Base-by-base conservation (phyloP, 2,113 vertebrate genomes). In the Arizona elegans region DNA sequence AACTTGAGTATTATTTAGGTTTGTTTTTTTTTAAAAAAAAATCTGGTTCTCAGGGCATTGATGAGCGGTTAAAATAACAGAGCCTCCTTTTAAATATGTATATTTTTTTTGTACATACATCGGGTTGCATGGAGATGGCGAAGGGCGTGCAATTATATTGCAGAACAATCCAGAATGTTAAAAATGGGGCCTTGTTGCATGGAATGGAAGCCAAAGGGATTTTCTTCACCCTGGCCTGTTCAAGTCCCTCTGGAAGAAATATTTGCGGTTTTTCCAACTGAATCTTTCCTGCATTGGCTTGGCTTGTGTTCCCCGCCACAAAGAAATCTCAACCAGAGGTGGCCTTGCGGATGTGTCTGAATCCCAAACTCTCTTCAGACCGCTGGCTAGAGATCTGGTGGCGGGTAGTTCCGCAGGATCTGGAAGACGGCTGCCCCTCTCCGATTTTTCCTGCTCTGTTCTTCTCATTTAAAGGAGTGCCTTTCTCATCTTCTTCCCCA, bases 31-130 rank as follows among this genome's bases (percentile, higher is more conserved):
- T 54, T 43, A 43, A 43, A 43, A 43, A 54, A 21, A 50, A 62
- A 7, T 81, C 85, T 10, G 13, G 86, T 93, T 92, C 95, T 95
- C 92, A 9, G 94, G 89, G 93, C 38, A 90, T 0, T 0, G 91
- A 50, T 33, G 56, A 90, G 75, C n/a, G 88, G 62, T 47, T 47
- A 24, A 54, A 54, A 26, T 24, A 52, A 86, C 15, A 85, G 75
- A 26, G 26, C 58, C 54, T 88, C 11, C 33, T 26, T 58, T 91
- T 70, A 70, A 55, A 55, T 88, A 43, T 92, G 38, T 47, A 53
- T 81, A 15, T 47, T 3, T 59, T 59, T 59, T 62, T 62, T 52
- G 53, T 92, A 81, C 15, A 54, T 92, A 52, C 29, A 17, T 52
- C 8, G 1, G 53, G 56, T 8, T 85, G 86, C 90, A 85, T 52